These are phyloP conservation scores for Poecilia latipinna DNA, from an alignment of 2,113 vertebrate species.

Conservation along the genomic window DNA sequence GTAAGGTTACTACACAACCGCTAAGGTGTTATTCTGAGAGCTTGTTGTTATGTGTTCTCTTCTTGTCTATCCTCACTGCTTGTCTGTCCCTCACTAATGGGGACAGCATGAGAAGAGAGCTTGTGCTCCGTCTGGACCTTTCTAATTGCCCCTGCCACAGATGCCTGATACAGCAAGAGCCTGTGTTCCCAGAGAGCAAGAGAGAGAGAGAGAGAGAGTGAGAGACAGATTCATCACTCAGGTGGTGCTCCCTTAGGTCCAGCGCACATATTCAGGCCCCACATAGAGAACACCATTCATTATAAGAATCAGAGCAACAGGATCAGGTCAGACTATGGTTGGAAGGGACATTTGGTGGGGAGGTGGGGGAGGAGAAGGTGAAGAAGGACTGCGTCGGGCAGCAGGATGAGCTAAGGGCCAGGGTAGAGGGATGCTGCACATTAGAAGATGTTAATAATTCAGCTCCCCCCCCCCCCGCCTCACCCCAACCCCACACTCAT, in stretches of 20 bases:
- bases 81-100: conserved; percentile 76
- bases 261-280: conserved; percentile 90
- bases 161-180: conserved; percentile 80
- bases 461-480: neutral
- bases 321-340: conserved; percentile 80
- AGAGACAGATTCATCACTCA: conserved; percentile 95
- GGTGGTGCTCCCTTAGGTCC: conserved; percentile 90
- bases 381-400: conserved; percentile 29
- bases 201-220: conserved; percentile 34
- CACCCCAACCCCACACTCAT: too few species aligned
- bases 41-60: conserved; percentile 48
- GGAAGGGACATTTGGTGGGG: conserved; percentile 76
- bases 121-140: conserved; percentile 84
- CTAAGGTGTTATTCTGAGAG: conserved; percentile 14
- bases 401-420: conserved; percentile 26
- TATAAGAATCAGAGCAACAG: conserved; percentile 84
- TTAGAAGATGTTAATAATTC: conserved; percentile 17
- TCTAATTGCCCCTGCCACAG: conserved; percentile 81
- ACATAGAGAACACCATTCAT: conserved; percentile 95
- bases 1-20: conserved; percentile 33
- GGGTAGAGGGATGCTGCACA: conserved; percentile 7
- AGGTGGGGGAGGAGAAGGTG: conserved; percentile 15
- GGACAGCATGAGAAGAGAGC: conserved; percentile 84
- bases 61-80: conserved; percentile 65
- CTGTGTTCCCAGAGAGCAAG: conserved; percentile 76